phyloP scores from a whole-genome alignment of 2,888 invertebrate genomes.

The Limnephilus lunatus region DNA sequence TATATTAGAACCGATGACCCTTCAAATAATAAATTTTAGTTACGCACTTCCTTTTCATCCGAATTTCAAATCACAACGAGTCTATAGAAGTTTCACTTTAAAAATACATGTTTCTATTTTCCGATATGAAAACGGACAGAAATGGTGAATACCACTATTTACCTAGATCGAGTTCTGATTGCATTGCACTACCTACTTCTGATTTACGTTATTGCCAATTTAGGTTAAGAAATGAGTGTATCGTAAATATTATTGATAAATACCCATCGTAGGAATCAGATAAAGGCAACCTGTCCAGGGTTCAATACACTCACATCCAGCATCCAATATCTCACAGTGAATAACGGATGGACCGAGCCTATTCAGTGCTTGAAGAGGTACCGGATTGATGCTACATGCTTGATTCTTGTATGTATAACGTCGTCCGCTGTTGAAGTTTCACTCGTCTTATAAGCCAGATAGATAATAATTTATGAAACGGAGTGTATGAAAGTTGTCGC shows the following conservation, averaged over 20 bases:
- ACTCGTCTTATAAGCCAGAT: background rate
- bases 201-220: constrained; percentile 22
- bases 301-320: background rate
- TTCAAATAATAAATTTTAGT: no score
- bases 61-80: no score
- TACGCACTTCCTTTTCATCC: no score
- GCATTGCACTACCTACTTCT: constrained; percentile 3
- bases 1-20: no score
- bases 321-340: background rate
- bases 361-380: constrained; percentile 39
- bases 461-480: constrained; percentile 41
- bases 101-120: background rate
- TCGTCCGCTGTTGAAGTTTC: constrained; percentile 37
- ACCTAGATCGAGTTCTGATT: background rate
- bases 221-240: constrained; percentile 16
- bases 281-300: constrained; percentile 2
- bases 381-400: constrained; percentile 55
- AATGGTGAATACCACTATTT: background rate
- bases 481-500: constrained; percentile 52
- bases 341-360: background rate
- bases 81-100: no score
- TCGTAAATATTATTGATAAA: constrained; percentile 13
- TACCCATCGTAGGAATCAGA: constrained; percentile 20
- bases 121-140: background rate
- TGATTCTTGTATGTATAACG: constrained; percentile 49